These are phyloP conservation scores for Aegithalos caudatus DNA, from an alignment of 2,113 vertebrate genomes.

Conservation along the genomic window DNA sequence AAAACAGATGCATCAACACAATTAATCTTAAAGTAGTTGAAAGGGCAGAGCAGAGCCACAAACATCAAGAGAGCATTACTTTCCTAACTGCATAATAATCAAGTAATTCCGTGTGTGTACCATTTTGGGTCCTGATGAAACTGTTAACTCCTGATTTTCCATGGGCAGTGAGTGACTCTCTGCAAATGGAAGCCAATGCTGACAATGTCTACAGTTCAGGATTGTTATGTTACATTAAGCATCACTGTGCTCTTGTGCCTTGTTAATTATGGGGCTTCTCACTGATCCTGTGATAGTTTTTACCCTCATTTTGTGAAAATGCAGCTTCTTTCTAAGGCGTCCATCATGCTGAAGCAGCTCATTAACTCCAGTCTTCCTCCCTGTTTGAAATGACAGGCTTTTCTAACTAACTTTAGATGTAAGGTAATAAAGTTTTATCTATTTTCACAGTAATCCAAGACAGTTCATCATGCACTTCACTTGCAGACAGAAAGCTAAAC, in stretches of 20 bases:
- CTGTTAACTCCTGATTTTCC: slow-evolving; percentile 48
- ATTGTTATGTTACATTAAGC: slow-evolving; percentile 63
- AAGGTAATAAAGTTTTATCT: slow-evolving; percentile 72
- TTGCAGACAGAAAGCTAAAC: slow-evolving; percentile 30
- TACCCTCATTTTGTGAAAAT: slow-evolving; percentile 20
- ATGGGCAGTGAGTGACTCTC: not conserved
- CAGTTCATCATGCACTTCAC: slow-evolving; percentile 25
- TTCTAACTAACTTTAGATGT: slow-evolving; percentile 53
- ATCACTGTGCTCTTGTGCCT: slow-evolving; percentile 27
- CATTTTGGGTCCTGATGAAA: slow-evolving; percentile 16
- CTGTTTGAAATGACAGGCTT: slow-evolving; percentile 56
- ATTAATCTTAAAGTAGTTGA: slow-evolving; percentile 20
- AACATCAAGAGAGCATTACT: not conserved
- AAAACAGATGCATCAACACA: not conserved
- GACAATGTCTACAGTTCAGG: slow-evolving; percentile 33
- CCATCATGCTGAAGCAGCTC: slow-evolving; percentile 51
- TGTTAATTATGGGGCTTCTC: slow-evolving; percentile 67
- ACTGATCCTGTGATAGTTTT: slow-evolving; percentile 19
- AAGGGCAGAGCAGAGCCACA: not conserved
- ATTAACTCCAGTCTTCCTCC: slow-evolving; percentile 67
- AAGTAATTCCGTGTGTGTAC: not conserved
- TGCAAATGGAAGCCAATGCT: slow-evolving; percentile 53
- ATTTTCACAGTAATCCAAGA: slow-evolving; percentile 39
- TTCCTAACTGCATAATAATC: not conserved
- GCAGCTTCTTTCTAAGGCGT: slow-evolving; percentile 40